Conservation (phyloP, 2,113 vertebrate genomes). For the Sakesphorus luctuosus region DNA sequence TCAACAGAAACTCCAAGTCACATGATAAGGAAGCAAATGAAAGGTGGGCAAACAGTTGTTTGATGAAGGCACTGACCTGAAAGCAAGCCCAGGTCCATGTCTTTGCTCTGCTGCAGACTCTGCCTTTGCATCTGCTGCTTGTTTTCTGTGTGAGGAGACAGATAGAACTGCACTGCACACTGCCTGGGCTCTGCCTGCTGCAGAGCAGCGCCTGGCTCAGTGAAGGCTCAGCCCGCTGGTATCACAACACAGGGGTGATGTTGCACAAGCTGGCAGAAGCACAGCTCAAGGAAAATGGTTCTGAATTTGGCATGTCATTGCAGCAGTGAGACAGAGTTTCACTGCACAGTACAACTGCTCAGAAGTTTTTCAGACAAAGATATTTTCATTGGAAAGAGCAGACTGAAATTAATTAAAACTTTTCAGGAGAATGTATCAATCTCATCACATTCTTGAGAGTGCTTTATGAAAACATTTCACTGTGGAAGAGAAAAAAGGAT, state of each 20-base stretch:
- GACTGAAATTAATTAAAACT: not conserved
- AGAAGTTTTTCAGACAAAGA: not conserved
- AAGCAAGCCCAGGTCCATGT: not conserved
- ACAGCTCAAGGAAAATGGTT: not conserved
- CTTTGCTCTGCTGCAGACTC: not conserved
- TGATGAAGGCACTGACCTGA: not conserved
- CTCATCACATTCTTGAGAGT: not conserved
- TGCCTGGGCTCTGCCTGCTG: not conserved
- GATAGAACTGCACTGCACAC: not conserved
- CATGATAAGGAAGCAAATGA: not conserved
- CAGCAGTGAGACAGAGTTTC: not conserved
- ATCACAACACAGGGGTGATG: fast-evolving
- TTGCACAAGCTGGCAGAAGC: not conserved
- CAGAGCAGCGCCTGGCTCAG: no score
- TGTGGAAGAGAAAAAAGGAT: not conserved
- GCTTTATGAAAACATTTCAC: not conserved
- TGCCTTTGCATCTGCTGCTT: not conserved
- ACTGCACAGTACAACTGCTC: not conserved
- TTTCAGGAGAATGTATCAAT: not conserved
- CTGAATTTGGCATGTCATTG: not conserved
- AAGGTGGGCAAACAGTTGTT: not conserved
- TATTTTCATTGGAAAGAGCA: not conserved
- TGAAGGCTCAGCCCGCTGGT: not conserved
- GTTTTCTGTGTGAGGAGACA: not conserved
- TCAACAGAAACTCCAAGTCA: not conserved